Percentiles rank a stretch among this genome's conserved stretches.
Evolutionary conservation across 2,113 vertebrate species (phyloP).

Genomic region (Apeltes quadracus): DNA sequence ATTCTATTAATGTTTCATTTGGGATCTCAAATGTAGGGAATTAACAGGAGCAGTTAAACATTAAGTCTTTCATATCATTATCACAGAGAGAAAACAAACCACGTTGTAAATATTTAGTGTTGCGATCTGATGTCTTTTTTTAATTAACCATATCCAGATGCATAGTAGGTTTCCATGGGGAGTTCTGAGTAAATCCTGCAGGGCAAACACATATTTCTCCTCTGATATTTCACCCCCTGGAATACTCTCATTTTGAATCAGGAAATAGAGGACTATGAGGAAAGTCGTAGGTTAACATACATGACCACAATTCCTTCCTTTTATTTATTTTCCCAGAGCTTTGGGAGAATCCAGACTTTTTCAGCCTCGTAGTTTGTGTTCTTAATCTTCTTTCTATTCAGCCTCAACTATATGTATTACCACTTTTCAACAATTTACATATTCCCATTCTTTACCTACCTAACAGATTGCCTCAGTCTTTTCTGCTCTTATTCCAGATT

Average conservation of each 20-base stretch:
- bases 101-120: slow-evolving; percentile 6
- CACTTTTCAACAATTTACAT: background rate
- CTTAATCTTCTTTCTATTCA: background rate
- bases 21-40: background rate
- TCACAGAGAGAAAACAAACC: background rate
- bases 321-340: background rate
- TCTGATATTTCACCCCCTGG: slow-evolving; percentile 16
- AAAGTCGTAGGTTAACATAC: background rate
- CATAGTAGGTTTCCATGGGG: slow-evolving; percentile 22
- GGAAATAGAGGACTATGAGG: slow-evolving; percentile 19
- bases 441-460: background rate
- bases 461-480: background rate
- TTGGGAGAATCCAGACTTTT: background rate
- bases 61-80: background rate
- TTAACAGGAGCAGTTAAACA: background rate
- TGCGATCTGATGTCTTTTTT: slow-evolving; percentile 13
- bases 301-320: slow-evolving; percentile 1
- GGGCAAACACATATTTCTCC: slow-evolving; percentile 20
- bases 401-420: background rate
- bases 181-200: slow-evolving; percentile 14
- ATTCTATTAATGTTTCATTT: background rate
- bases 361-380: background rate
- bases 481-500: background rate
- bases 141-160: slow-evolving; percentile 40
- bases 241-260: slow-evolving; percentile 18